Evolutionary conservation across 2,113 vertebrate genomes (phyloP).

Genomic region (Erythrolamprus reginae): DNA sequence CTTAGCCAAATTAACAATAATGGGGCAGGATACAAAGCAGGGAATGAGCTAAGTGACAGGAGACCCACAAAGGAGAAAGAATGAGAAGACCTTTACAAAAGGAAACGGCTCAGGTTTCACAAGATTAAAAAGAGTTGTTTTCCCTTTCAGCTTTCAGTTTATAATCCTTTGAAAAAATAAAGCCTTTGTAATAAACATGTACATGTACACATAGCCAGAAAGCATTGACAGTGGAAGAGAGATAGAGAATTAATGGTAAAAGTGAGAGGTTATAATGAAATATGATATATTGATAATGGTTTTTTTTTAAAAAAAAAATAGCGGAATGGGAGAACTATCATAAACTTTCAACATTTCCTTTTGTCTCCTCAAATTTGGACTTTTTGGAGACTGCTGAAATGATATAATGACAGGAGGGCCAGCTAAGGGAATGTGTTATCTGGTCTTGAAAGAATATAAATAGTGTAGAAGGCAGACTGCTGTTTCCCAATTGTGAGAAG

Average conservation of each 20-base stretch:
- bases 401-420: neutral
- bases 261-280: neutral
- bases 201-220: neutral
- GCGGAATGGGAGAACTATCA: neutral
- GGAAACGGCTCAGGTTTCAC: neutral
- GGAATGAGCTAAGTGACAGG: neutral
- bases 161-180: neutral
- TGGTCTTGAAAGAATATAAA: neutral
- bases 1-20: slow-evolving; percentile 6
- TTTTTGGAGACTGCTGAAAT: neutral
- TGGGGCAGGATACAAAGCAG: neutral
- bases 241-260: neutral
- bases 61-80: neutral
- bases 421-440: neutral
- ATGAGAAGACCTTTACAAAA: neutral
- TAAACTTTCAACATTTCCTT: neutral
- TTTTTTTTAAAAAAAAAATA: neutral
- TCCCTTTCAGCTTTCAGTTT: neutral
- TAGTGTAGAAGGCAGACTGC: neutral
- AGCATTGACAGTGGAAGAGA: neutral
- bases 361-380: neutral
- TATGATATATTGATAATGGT: neutral
- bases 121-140: neutral
- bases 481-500: neutral
- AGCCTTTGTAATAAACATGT: neutral